These are phyloP conservation scores for Tachina grossa DNA, from an alignment of 2,888 invertebrate species.

Conservation along the genomic window DNA sequence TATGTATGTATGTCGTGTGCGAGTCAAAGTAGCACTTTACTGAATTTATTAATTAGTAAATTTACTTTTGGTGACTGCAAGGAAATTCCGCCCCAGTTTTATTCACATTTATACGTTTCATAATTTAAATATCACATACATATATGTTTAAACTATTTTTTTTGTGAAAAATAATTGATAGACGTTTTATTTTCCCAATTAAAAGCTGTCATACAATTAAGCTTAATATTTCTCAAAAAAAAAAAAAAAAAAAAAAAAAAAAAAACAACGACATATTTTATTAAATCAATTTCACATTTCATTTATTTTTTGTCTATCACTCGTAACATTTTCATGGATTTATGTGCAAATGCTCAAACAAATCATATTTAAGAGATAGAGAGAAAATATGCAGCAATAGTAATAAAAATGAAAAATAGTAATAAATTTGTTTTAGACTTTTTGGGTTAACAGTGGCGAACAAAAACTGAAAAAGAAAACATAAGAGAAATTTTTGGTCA, in stretches of 20 bases:
- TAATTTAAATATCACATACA: too few species aligned
- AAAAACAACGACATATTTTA: conserved; percentile 8
- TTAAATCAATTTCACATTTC: conserved; percentile 38
- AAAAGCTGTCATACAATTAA: conserved; percentile 21
- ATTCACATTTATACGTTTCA: too few species aligned
- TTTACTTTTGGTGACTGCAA: too few species aligned
- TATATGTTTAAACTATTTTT: too few species aligned
- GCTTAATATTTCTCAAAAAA: not conserved
- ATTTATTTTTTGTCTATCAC: conserved; percentile 2
- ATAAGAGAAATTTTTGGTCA: not conserved
- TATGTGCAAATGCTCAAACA: conserved; percentile 14
- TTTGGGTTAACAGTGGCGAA: not conserved
- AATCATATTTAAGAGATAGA: conserved; percentile 7
- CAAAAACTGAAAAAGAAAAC: not conserved
- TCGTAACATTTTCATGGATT: not conserved
- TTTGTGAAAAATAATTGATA: not conserved
- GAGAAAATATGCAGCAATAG: conserved; percentile 4
- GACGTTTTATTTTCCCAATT: conserved; percentile 6
- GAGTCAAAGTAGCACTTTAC: too few species aligned
- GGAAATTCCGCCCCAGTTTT: too few species aligned
- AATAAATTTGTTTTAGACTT: not conserved
- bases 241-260: too few species aligned
- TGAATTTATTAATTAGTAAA: too few species aligned
- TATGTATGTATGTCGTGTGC: too few species aligned
- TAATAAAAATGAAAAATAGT: not conserved